Conservation (phyloP, 2,888 invertebrate genomes). For the Agelastica alni region DNA sequence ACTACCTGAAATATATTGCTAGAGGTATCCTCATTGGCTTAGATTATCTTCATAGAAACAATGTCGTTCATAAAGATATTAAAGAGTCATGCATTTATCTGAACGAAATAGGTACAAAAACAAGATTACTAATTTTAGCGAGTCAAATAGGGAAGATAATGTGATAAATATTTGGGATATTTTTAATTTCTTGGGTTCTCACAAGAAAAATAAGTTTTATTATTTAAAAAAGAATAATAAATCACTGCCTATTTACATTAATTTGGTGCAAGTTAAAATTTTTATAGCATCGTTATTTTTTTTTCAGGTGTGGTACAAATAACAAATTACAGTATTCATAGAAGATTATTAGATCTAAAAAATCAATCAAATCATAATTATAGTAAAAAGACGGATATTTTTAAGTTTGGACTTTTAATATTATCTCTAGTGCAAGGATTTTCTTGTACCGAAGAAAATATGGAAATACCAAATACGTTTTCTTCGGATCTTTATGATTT, state of each 20-base stretch:
- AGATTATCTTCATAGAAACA: conserved; percentile 78
- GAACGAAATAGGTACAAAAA: conserved; percentile 64
- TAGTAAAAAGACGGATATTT: conserved; percentile 75
- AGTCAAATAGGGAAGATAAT: no score
- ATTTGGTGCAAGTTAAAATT: no score
- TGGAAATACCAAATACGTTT: conserved; percentile 64
- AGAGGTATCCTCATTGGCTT: conserved; percentile 75
- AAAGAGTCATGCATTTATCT: conserved; percentile 74
- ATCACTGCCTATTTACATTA: no score
- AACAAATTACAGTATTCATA: conserved; percentile 73
- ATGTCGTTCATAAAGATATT: conserved; percentile 83
- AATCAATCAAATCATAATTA: conserved; percentile 52
- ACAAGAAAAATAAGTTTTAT: neutral
- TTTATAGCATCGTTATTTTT: no score
- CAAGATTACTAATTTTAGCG: no score
- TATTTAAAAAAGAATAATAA: no score
- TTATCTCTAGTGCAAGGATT: conserved; percentile 67
- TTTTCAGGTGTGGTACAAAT: conserved; percentile 61
- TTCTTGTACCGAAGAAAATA: conserved; percentile 54
- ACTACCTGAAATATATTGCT: conserved; percentile 68
- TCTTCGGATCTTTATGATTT: conserved; percentile 73
- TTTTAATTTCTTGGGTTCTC: no score
- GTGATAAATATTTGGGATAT: no score
- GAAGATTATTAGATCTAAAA: conserved; percentile 63
- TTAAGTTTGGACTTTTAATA: conserved; percentile 70